Conservation (phyloP, 2,797 vertebrate genomes). For the Phoxinus dragarum region DNA sequence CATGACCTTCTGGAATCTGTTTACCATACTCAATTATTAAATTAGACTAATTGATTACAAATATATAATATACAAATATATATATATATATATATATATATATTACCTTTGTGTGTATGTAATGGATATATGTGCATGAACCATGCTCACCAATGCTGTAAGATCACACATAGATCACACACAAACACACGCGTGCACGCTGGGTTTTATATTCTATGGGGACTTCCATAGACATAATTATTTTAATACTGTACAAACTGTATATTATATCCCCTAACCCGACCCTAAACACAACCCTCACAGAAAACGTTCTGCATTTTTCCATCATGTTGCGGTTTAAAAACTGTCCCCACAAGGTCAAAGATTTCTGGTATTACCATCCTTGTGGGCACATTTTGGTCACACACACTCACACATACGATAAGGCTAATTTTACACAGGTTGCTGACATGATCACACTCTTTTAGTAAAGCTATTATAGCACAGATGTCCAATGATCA, state of each 20-base stretch:
- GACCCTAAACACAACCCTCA: background rate
- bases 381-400: background rate
- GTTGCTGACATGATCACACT: background rate
- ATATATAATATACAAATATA: background rate
- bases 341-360: background rate
- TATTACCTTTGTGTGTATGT: no score
- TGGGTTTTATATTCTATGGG: background rate
- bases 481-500: conserved; percentile 35
- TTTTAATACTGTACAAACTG: background rate
- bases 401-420: background rate
- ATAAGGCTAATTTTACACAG: background rate
- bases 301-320: background rate
- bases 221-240: background rate
- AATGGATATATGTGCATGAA: no score
- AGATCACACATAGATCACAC: background rate
- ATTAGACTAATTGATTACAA: background rate
- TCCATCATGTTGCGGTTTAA: background rate
- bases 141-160: background rate
- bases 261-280: background rate
- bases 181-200: background rate
- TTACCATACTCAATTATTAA: background rate
- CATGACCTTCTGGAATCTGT: background rate
- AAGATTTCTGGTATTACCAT: no score
- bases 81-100: background rate
- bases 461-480: conserved; percentile 21